A percentile compares a stretch with the other conserved stretches of the same genome.
Evolutionary conservation across 37 sponge, comb jelly and placozoan species (phyloP).

Genomic region (Lycopodina hypogea): DNA sequence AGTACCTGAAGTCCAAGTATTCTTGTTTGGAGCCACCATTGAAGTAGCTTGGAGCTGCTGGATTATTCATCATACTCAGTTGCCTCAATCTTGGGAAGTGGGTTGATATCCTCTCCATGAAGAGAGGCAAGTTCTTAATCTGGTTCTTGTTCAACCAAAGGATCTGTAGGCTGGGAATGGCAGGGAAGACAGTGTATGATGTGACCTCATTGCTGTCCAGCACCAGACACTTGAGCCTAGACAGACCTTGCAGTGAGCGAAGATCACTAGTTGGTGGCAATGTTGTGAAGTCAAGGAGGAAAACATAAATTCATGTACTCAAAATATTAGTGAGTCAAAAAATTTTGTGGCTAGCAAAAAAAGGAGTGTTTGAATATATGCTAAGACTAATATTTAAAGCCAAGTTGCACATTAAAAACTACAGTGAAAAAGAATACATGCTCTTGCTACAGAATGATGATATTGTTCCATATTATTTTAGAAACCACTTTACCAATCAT

Average conservation of each 20-base stretch:
- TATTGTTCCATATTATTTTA: too few species aligned
- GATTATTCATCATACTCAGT: slow-evolving; percentile 88
- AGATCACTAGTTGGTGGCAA: slow-evolving; percentile 49
- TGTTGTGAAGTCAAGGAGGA: background rate
- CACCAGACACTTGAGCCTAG: slow-evolving; percentile 47
- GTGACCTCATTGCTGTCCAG: slow-evolving; percentile 68
- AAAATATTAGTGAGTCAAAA: background rate
- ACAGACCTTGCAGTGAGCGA: slow-evolving; percentile 40
- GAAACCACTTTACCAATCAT: too few species aligned
- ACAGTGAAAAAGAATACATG: too few species aligned
- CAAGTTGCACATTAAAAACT: too few species aligned
- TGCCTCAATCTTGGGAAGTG: slow-evolving; percentile 61
- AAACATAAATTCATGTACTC: background rate
- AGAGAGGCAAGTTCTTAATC: slow-evolving; percentile 71
- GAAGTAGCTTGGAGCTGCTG: slow-evolving; percentile 87
- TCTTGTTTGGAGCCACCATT: slow-evolving; percentile 77
- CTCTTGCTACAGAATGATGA: too few species aligned
- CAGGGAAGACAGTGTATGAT: slow-evolving; percentile 71
- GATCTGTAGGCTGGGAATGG: slow-evolving; percentile 54
- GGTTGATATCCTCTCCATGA: slow-evolving; percentile 54
- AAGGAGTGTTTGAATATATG: too few species aligned
- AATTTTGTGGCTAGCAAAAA: background rate
- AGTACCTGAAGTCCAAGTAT: slow-evolving; percentile 79
- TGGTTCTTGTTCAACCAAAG: slow-evolving; percentile 84
- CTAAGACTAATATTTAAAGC: too few species aligned